A percentile compares a stretch with the other conserved stretches of the same genome.
These are phyloP conservation scores for Melolontha melolontha DNA, from an alignment of 2,888 invertebrate species.

Conservation along the genomic window DNA sequence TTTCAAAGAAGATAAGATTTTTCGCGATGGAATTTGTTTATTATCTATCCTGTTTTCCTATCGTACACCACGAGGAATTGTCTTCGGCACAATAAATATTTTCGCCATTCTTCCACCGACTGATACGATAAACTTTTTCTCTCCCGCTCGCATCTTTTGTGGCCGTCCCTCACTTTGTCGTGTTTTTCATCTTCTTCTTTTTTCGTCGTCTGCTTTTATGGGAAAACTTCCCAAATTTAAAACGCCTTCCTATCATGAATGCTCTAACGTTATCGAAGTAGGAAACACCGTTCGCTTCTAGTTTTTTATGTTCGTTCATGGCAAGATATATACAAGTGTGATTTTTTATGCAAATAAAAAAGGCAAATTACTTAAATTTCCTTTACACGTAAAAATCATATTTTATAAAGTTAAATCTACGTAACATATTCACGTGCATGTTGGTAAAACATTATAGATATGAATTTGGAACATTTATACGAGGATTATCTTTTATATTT, in stretches of 20 bases:
- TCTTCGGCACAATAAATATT: slow-evolving; percentile 38
- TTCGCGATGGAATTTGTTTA: slow-evolving; percentile 30
- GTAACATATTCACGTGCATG: no score
- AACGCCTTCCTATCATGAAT: slow-evolving; percentile 28
- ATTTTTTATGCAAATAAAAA: no score
- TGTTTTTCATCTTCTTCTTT: slow-evolving; percentile 14
- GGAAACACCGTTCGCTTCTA: background rate
- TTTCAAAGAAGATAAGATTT: slow-evolving; percentile 17
- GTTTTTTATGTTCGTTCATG: no score
- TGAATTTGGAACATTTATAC: no score
- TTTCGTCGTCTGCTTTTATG: slow-evolving; percentile 8
- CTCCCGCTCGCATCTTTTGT: slow-evolving; percentile 12
- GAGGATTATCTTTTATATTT: no score
- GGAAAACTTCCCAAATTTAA: slow-evolving; percentile 32
- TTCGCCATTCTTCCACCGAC: slow-evolving; percentile 18
- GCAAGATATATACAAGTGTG: no score
- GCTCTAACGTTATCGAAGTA: slow-evolving; percentile 17
- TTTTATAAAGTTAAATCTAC: no score
- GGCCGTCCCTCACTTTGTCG: slow-evolving; percentile 12
- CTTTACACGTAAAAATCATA: no score
- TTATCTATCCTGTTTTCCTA: slow-evolving; percentile 30
- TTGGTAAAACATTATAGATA: no score
- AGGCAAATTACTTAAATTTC: no score
- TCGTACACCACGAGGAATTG: slow-evolving; percentile 19
- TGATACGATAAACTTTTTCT: slow-evolving; percentile 31